These are phyloP conservation scores for Aplochiton taeniatus DNA, from an alignment of 2,797 vertebrate species.

Conservation along the genomic window DNA sequence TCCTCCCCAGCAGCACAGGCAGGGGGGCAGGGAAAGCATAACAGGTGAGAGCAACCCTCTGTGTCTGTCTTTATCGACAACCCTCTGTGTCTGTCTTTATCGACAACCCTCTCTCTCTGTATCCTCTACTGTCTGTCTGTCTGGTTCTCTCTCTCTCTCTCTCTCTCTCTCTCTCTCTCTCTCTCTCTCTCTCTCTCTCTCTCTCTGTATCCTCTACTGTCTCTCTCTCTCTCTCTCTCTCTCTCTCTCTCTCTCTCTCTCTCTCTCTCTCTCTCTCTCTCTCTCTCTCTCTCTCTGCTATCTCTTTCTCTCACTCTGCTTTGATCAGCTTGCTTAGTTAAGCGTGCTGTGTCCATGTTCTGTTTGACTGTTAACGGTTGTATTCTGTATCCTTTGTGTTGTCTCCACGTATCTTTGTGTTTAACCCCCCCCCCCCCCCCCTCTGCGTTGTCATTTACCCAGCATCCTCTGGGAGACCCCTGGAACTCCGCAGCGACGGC, in stretches of 20 bases:
- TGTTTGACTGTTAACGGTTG: background rate
- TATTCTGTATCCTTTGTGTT: background rate
- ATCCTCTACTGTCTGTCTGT: background rate
- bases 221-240: background rate
- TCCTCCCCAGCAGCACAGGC: background rate
- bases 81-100: background rate
- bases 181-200: background rate
- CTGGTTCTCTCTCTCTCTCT: background rate
- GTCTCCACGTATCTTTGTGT: background rate
- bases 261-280: background rate
- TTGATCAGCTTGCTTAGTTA: too few relatives aligned
- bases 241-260: background rate
- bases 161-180: background rate
- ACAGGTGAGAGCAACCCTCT: constrained; percentile 47
- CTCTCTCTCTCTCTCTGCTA: background rate
- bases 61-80: background rate
- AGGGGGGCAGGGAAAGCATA: constrained; percentile 50
- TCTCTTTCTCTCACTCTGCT: too few relatives aligned
- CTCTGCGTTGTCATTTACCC: constrained; percentile 4
- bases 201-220: background rate
- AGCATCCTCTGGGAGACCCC: constrained; percentile 56
- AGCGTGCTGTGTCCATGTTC: too few relatives aligned
- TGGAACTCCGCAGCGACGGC: constrained; percentile 51
- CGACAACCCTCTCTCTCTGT: background rate
- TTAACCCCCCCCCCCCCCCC: background rate